Evolutionary conservation across 2,113 vertebrate genomes (phyloP).

Genomic region (Notarius lentiginosus): DNA sequence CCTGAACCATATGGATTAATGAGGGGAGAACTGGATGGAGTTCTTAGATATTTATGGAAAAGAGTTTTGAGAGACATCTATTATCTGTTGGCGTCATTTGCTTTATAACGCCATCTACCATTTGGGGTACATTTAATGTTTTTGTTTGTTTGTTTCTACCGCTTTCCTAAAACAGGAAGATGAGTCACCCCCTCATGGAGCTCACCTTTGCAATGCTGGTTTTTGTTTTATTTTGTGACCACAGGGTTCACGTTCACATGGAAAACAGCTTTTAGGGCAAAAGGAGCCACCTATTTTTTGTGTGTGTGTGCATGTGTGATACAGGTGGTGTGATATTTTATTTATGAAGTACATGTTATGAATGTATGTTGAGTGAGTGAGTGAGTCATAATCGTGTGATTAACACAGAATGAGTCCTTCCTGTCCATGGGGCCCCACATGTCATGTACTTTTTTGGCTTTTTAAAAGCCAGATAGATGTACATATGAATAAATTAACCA

Average conservation of each 20-base stretch:
- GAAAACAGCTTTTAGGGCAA: slow-evolving; percentile 21
- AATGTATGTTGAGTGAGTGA: slow-evolving; percentile 1
- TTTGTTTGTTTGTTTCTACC: too few relatives aligned
- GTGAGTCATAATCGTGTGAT: background rate
- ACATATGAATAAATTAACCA: slow-evolving; percentile 43
- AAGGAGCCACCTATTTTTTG: slow-evolving; percentile 22
- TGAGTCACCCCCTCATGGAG: background rate
- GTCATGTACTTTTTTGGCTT: slow-evolving; percentile 37
- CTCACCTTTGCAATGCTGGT: background rate
- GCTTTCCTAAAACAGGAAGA: background rate
- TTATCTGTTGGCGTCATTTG: background rate
- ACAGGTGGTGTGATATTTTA: slow-evolving; percentile 36
- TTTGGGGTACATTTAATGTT: too few relatives aligned
- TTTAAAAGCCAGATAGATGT: slow-evolving; percentile 43
- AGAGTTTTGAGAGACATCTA: background rate
- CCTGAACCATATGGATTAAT: background rate
- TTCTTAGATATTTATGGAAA: background rate
- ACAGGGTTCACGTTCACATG: slow-evolving; percentile 14
- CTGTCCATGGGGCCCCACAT: background rate
- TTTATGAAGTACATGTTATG: slow-evolving; percentile 49
- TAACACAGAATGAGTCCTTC: background rate
- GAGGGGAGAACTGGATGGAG: background rate
- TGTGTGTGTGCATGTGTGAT: background rate
- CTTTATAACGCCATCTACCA: background rate
- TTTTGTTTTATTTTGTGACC: slow-evolving; percentile 18